phyloP scores from a whole-genome alignment of 2,797 vertebrate species.

The Spizella passerina region DNA sequence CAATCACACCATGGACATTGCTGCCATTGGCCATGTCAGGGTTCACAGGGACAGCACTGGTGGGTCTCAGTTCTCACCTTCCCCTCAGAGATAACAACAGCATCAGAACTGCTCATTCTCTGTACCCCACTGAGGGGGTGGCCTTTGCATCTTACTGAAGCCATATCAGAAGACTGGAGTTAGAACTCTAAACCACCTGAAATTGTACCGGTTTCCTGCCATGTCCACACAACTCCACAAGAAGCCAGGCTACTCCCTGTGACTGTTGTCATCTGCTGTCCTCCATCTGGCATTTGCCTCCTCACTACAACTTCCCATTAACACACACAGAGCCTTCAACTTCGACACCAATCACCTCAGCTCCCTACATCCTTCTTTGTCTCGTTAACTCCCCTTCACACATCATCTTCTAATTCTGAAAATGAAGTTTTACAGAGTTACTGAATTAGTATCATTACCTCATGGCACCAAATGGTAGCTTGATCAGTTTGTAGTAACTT shows the following conservation, averaged over 20 bases:
- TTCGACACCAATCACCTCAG: accelerated
- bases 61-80: background rate
- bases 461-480: background rate
- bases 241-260: background rate
- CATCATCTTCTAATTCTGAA: background rate
- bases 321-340: background rate
- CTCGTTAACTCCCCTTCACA: background rate
- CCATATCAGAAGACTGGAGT: background rate
- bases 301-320: background rate
- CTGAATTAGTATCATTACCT: background rate
- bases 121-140: background rate
- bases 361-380: background rate
- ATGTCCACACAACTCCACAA: background rate
- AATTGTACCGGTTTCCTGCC: background rate
- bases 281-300: background rate
- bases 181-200: background rate
- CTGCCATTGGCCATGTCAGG: background rate
- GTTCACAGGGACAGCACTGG: background rate
- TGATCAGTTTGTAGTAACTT: background rate
- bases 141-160: background rate
- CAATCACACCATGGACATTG: accelerated
- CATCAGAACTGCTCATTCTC: background rate
- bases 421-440: background rate
- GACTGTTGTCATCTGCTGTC: background rate
- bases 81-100: background rate